A percentile compares a stretch with the other conserved stretches of the same genome.
Evolutionary conservation across 2,888 invertebrate genomes (phyloP).

Genomic region (Dynastes tityus): DNA sequence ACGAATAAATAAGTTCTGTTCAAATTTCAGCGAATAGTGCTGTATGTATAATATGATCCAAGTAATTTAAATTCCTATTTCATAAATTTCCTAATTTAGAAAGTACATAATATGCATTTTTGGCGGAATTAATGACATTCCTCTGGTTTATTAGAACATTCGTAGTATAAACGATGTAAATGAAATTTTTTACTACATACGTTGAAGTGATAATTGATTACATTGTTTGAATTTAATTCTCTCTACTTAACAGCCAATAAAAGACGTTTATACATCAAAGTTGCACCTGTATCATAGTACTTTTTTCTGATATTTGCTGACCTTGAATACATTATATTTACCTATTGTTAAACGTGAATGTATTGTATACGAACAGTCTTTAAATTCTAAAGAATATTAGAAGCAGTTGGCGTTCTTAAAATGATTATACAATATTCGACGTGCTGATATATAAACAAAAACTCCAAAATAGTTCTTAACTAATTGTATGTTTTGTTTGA

Average conservation of each 20-base stretch:
- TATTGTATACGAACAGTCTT: slow-evolving; percentile 30
- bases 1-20: too few relatives aligned
- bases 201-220: too few relatives aligned
- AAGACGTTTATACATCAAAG: slow-evolving; percentile 4
- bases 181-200: too few relatives aligned
- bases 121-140: too few relatives aligned
- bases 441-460: slow-evolving; percentile 46
- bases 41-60: too few relatives aligned
- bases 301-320: slow-evolving; percentile 48
- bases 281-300: slow-evolving; percentile 49
- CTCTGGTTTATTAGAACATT: too few relatives aligned
- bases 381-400: slow-evolving; percentile 29
- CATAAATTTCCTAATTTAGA: too few relatives aligned
- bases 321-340: slow-evolving; percentile 47
- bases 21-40: too few relatives aligned
- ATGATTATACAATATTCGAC: slow-evolving; percentile 47
- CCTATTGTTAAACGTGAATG: slow-evolving; percentile 30
- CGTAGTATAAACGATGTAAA: too few relatives aligned
- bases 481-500: slow-evolving; percentile 32
- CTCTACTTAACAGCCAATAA: neutral
- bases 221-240: too few relatives aligned
- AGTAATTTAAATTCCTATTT: too few relatives aligned
- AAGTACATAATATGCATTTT: too few relatives aligned
- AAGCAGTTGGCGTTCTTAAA: slow-evolving; percentile 20
- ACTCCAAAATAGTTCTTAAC: slow-evolving; percentile 50